Conservation (phyloP, 2,113 vertebrate genomes). For the Todiramphus chloris region DNA sequence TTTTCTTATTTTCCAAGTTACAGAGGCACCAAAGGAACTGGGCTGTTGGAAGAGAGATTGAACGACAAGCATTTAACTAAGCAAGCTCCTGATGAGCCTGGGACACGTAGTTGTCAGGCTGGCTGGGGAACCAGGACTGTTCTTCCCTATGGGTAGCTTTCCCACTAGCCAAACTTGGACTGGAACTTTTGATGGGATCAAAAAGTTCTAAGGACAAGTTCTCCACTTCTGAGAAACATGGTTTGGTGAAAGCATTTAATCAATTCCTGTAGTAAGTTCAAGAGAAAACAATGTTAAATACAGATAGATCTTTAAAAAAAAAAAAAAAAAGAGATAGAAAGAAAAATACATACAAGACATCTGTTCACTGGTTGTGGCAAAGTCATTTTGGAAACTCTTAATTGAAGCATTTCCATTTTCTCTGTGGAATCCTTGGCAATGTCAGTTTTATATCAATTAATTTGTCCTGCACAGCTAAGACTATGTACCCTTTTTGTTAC, state of each 20-base stretch:
- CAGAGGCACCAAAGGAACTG: neutral
- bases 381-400: neutral
- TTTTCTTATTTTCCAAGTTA: neutral
- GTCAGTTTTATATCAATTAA: neutral
- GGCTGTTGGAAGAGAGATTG: neutral
- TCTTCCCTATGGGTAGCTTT: neutral
- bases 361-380: neutral
- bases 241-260: neutral
- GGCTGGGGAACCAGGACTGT: neutral
- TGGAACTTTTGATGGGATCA: neutral
- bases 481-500: neutral
- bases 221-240: neutral
- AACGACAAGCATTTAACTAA: neutral
- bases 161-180: neutral
- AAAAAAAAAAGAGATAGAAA: neutral
- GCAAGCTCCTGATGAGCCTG: neutral
- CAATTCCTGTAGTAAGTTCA: neutral
- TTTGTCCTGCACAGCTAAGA: neutral
- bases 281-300: neutral
- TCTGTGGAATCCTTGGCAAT: neutral
- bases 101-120: neutral
- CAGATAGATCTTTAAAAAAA: neutral
- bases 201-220: neutral
- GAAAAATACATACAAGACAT: neutral
- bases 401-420: neutral